A percentile compares a stretch with the other conserved stretches of the same genome.
Conservation (phyloP, 2,797 vertebrate species). For the Holocentrus rufus region DNA sequence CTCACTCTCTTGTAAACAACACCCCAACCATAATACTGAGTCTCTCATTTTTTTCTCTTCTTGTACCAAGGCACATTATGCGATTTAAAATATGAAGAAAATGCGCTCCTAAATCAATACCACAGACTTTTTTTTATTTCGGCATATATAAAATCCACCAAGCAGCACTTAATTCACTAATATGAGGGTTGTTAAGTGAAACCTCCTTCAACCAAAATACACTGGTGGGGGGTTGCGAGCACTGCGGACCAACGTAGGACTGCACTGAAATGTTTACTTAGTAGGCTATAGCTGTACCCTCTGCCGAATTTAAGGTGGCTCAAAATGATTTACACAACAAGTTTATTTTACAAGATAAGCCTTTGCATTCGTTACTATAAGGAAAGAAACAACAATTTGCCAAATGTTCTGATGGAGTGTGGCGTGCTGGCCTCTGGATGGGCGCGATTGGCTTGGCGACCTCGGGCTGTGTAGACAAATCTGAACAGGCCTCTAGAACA, state of each 20-base stretch:
- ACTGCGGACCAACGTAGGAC: background rate
- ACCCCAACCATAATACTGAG: background rate
- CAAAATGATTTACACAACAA: no score
- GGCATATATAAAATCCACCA: background rate
- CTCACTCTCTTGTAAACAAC: no score
- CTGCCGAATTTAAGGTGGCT: constrained; percentile 2
- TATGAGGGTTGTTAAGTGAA: no score
- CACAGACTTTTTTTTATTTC: background rate
- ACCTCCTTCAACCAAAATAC: constrained; percentile 8
- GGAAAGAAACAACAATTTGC: background rate
- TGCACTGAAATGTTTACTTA: background rate
- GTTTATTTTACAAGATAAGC: no score
- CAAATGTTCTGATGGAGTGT: background rate
- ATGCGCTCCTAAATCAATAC: fast-evolving
- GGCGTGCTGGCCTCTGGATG: no score
- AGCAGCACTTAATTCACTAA: background rate
- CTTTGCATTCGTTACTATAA: no score
- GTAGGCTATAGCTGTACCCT: background rate
- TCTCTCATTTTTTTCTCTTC: background rate
- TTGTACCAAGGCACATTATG: background rate
- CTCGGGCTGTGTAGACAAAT: constrained; percentile 22
- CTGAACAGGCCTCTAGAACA: constrained; percentile 49
- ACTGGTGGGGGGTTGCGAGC: constrained; percentile 32
- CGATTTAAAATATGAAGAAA: background rate
- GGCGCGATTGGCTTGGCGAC: constrained; percentile 4